Conservation (phyloP, 2,113 vertebrate species). For the Odobenus rosmarus region DNA sequence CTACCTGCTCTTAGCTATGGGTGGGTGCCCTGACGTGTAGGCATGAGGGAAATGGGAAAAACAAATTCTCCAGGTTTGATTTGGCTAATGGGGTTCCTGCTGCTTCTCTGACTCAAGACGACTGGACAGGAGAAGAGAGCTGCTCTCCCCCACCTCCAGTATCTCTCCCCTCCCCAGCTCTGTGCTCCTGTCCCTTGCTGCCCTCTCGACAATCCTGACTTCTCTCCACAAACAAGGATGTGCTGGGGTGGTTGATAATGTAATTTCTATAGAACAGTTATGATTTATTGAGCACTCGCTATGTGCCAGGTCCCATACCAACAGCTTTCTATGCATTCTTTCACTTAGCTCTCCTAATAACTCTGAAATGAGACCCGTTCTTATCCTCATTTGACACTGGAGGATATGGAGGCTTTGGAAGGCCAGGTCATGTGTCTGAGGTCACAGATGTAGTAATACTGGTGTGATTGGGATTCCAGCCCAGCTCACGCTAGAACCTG, state of each 20-base stretch:
- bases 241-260: not conserved
- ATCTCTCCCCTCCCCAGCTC: not conserved
- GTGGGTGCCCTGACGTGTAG: accelerated
- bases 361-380: not conserved
- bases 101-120: not conserved
- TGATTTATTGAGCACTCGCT: not conserved
- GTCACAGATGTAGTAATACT: not conserved
- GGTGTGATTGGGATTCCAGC: not conserved
- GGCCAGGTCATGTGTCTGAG: not conserved
- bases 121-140: not conserved
- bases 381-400: not conserved
- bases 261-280: not conserved
- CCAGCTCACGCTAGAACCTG: not conserved
- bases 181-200: not conserved
- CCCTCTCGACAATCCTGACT: not conserved
- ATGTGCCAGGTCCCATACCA: not conserved
- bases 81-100: not conserved
- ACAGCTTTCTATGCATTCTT: not conserved
- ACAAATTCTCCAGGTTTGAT: not conserved
- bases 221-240: not conserved
- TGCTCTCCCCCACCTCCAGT: accelerated
- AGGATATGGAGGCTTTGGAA: not conserved
- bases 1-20: not conserved
- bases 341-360: not conserved
- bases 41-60: not conserved